Evolutionary conservation across 2,113 vertebrate species (phyloP), one percentile per base, ranked within the genome.

Genomic region (Caranx melampygus): DNA sequence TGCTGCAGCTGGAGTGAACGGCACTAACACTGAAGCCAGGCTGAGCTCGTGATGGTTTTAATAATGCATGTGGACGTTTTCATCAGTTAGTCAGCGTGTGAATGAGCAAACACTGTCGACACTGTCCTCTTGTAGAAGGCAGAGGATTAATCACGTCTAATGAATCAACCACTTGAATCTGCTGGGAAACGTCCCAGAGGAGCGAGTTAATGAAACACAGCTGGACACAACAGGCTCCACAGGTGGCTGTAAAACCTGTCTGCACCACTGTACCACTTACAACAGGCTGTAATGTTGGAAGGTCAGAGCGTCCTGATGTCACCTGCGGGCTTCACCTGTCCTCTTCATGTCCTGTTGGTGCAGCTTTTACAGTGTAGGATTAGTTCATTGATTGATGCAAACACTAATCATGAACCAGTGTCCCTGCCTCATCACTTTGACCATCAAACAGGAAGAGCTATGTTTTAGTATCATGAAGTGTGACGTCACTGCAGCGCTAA

Each of bases 131-230:
- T 42, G 40, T 42, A 10, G 11, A 42, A 42, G 40, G 11, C 8
- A 42, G 7, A 7, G 5, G 21, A 45, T 64, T 64, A 45, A 26
- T 44, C 26, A 45, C 13, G 3, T 64, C 45, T 64, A 64, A 13
- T 14, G 3, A 13, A 14, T 3, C 35, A 60, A 60, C 58, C 16
- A 31, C 26, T 45, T 63, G 5, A 64, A 64, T 21, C 31, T 26
- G 21, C 63, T 65, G 63, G 7, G 63, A 31, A 65, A 47, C 8
- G 63, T 65, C 63, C 44, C 63, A 47, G 2, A 65, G 63, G 63
- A 31, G 14, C 14, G 3, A 31, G 44, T 31, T 65, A 65, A 65
- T 65, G 44, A 51, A 44, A 51, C 6, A n/a, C 31, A 20, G 64
- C 31, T 67, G 31, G 4, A 31, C 12, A 64, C 37, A 64, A 64